phyloP scores from a whole-genome alignment of 2,888 invertebrate species.

The Clivina fossor region DNA sequence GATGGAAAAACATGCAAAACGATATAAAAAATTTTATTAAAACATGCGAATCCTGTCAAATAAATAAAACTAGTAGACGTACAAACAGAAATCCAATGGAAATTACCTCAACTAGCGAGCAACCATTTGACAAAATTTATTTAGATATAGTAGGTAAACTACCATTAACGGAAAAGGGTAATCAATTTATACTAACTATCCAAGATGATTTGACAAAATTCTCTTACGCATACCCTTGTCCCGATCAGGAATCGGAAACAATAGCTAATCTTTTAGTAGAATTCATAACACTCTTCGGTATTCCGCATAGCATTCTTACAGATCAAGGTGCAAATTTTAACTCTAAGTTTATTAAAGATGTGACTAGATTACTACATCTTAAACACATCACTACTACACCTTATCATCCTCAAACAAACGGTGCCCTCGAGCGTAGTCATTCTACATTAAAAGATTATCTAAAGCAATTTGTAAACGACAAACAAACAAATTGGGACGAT shows the following conservation, averaged over 20 bases:
- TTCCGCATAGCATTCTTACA: conserved; percentile 26
- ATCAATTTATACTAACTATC: conserved; percentile 46
- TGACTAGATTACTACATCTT: too few species aligned
- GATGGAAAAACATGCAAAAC: conserved; percentile 45
- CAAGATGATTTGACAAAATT: conserved; percentile 49
- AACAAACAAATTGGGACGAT: too few species aligned
- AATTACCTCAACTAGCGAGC: conserved; percentile 44
- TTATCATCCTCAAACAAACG: too few species aligned
- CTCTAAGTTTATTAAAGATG: too few species aligned
- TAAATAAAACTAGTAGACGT: conserved; percentile 38
- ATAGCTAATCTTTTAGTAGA: conserved; percentile 42
- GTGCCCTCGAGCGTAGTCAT: too few species aligned
- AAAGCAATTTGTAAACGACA: too few species aligned
- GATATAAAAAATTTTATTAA: conserved; percentile 45
- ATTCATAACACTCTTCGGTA: conserved; percentile 40
- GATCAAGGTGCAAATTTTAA: conserved; percentile 25
- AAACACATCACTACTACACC: too few species aligned
- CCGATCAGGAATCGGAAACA: conserved; percentile 45
- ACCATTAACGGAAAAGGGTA: conserved; percentile 42
- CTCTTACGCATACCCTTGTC: conserved; percentile 44
- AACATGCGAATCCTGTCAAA: conserved; percentile 42
- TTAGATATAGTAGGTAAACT: conserved; percentile 47
- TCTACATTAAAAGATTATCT: too few species aligned
- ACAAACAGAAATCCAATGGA: conserved; percentile 40
- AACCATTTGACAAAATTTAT: too few species aligned